These are phyloP conservation scores for Epirrhoe tristata DNA, from an alignment of 2,888 invertebrate species.

Conservation along the genomic window DNA sequence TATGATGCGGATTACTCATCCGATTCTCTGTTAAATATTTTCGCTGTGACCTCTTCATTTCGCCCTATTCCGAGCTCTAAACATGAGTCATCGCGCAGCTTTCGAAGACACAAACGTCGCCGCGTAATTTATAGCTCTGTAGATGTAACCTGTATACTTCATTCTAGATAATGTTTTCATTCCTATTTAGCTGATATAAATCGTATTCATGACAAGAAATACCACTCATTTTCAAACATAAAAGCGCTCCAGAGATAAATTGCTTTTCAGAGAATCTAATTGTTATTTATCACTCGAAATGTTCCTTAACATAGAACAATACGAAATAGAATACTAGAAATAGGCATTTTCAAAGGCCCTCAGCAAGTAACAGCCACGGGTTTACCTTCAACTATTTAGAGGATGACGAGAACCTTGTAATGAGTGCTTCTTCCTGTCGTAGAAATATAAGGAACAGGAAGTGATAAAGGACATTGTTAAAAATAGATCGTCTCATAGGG, in stretches of 20 bases:
- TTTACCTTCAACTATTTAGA: conserved; percentile 32
- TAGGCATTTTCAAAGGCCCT: conserved; percentile 14
- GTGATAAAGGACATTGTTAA: conserved; percentile 31
- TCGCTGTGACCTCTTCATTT: conserved; percentile 21
- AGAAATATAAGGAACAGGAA: conserved; percentile 31
- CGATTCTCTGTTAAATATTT: conserved; percentile 19
- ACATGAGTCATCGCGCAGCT: conserved; percentile 28
- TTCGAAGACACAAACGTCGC: conserved; percentile 23
- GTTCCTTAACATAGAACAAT: conserved; percentile 7
- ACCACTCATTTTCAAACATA: conserved; percentile 11
- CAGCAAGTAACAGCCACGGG: conserved; percentile 2
- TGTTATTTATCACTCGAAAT: conserved; percentile 5
- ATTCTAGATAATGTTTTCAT: conserved; percentile 15
- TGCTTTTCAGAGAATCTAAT: conserved; percentile 5
- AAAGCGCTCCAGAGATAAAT: conserved; percentile 9
- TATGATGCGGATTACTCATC: conserved; percentile 25
- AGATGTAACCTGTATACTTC: conserved; percentile 24
- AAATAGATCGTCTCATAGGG: conserved; percentile 30
- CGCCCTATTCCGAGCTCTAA: conserved; percentile 20
- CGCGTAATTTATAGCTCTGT: conserved; percentile 21
- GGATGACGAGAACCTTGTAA: conserved; percentile 25
- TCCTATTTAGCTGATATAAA: conserved; percentile 17
- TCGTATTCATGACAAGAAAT: conserved; percentile 17
- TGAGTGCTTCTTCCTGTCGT: conserved; percentile 27
- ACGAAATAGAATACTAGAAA: background rate